Conservation (phyloP, 2,113 vertebrate genomes). For the Euleptes europaea region DNA sequence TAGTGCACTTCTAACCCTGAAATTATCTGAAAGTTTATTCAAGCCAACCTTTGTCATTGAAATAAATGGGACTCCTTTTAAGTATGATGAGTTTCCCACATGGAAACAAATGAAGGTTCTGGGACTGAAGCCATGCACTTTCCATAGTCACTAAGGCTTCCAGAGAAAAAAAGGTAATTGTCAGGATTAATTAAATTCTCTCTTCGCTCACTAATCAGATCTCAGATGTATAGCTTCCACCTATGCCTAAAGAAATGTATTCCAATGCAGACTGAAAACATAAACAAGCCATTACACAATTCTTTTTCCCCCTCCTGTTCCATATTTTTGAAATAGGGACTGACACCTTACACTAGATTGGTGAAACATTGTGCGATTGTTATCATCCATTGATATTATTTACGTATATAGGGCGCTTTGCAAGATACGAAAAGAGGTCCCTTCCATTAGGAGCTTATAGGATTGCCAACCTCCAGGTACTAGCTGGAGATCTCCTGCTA, state of each 20-base stretch:
- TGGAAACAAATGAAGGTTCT: neutral
- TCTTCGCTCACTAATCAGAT: neutral
- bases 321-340: neutral
- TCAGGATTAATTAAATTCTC: neutral
- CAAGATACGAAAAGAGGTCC: too few species aligned
- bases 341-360: neutral
- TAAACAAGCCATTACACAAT: neutral
- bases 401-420: too few species aligned
- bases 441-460: too few species aligned
- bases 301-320: neutral
- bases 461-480: too few species aligned
- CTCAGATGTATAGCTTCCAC: neutral
- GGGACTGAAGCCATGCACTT: neutral
- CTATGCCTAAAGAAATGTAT: neutral
- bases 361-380: neutral
- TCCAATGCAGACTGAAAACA: neutral
- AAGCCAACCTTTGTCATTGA: neutral
- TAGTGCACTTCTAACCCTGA: too few species aligned
- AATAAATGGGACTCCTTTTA: neutral
- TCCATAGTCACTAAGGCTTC: neutral
- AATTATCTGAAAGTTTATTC: neutral
- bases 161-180: neutral
- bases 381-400: neutral
- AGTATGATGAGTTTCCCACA: slow-evolving; percentile 5
- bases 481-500: too few species aligned